These are phyloP conservation scores for Apeltes quadracus DNA, from an alignment of 2,113 vertebrate species.

Conservation along the genomic window DNA sequence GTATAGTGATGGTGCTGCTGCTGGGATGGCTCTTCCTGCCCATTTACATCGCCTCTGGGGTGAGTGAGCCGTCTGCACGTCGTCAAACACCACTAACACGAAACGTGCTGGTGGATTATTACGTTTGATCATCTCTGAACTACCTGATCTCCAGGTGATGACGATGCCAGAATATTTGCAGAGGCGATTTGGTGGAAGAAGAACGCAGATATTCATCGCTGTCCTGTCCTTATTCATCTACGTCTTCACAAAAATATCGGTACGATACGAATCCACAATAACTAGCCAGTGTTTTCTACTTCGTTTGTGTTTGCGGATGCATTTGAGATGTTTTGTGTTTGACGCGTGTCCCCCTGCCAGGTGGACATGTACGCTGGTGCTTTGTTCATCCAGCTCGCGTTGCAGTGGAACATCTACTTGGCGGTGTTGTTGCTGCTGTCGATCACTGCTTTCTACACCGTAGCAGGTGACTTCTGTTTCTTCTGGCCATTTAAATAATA, in stretches of 20 bases:
- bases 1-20: slow-evolving; percentile 89
- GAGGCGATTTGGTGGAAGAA: slow-evolving; percentile 89
- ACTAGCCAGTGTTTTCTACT: not conserved
- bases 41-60: slow-evolving; percentile 92
- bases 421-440: slow-evolving; percentile 81
- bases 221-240: slow-evolving; percentile 95
- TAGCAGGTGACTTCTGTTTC: slow-evolving; percentile 83
- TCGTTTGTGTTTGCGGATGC: not conserved
- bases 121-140: not conserved
- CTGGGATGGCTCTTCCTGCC: slow-evolving; percentile 96
- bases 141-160: slow-evolving; percentile 83
- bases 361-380: slow-evolving; percentile 98
- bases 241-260: slow-evolving; percentile 99
- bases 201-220: slow-evolving; percentile 89
- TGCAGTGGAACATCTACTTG: slow-evolving; percentile 92
- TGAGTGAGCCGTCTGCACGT: slow-evolving; percentile 83
- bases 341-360: slow-evolving; percentile 66
- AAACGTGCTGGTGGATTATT: not conserved
- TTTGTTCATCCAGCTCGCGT: slow-evolving; percentile 94
- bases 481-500: not conserved
- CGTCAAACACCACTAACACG: not conserved
- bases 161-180: slow-evolving; percentile 96
- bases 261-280: slow-evolving; percentile 64
- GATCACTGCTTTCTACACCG: slow-evolving; percentile 92
- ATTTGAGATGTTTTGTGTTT: not conserved